Conservation (phyloP, 2,888 invertebrate genomes). For the Calameuta filiformis region DNA sequence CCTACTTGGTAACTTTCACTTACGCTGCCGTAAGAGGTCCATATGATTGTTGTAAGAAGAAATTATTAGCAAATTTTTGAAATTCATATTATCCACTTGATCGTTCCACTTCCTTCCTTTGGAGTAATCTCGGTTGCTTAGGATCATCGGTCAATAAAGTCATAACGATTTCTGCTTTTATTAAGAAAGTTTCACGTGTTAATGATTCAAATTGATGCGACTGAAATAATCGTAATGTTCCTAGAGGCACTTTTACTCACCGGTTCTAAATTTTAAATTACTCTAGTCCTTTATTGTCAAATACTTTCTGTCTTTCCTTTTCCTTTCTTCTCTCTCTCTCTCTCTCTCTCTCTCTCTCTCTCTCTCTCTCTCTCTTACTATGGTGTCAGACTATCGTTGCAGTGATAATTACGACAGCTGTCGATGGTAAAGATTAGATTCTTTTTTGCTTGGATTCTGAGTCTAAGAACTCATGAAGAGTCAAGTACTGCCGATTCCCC, state of each 20-base stretch:
- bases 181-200: not conserved
- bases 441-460: constrained; percentile 39
- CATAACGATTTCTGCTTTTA: not conserved
- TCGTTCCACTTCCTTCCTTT: not conserved
- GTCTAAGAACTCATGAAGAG: constrained; percentile 24
- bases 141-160: not conserved
- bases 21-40: constrained; percentile 61
- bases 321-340: not conserved
- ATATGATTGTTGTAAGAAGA: constrained; percentile 35
- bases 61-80: not conserved
- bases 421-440: constrained; percentile 31
- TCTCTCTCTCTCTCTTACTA: not conserved
- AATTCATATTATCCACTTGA: not conserved
- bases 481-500: not conserved
- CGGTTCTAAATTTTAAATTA: not conserved
- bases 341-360: not conserved
- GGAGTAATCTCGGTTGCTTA: not conserved
- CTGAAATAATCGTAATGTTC: not conserved
- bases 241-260: not conserved
- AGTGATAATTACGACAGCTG: not conserved
- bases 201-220: not conserved
- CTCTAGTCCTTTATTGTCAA: not conserved
- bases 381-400: not conserved
- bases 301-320: not conserved
- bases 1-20: constrained; percentile 66